Percentiles rank a stretch among this genome's conserved stretches.
These are phyloP conservation scores for Salpingus planirostris DNA, from an alignment of 2,888 invertebrate species.

Conservation along the genomic window DNA sequence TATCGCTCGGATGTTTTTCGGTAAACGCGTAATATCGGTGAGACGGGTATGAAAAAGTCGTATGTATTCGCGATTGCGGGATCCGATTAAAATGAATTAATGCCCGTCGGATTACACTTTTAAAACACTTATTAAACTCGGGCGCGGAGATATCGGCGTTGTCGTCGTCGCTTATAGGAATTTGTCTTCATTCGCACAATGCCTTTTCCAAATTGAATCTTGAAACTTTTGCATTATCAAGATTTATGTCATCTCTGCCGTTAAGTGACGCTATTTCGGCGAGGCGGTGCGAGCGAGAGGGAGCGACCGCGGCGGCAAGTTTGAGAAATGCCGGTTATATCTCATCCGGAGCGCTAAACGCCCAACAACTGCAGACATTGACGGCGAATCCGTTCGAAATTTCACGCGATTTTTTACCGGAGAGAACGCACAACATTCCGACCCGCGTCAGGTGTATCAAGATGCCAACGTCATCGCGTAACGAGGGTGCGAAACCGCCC, in stretches of 20 bases:
- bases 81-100: not conserved
- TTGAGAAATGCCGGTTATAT: constrained; percentile 29
- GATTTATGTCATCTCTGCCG: constrained; percentile 33
- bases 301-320: no score
- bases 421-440: no score
- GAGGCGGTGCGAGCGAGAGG: constrained; percentile 15
- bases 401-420: constrained; percentile 6
- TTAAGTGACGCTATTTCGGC: constrained; percentile 26
- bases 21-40: no score
- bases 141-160: constrained; percentile 5
- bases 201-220: constrained; percentile 31
- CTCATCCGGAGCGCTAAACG: constrained; percentile 18
- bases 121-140: not conserved
- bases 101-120: not conserved
- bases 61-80: no score
- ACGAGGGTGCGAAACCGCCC: no score
- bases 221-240: constrained; percentile 36
- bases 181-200: constrained; percentile 30
- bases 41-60: no score
- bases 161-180: constrained; percentile 19
- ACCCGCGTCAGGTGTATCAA: no score
- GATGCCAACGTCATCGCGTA: no score
- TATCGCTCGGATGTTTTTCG: no score
- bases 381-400: constrained; percentile 7
- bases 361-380: constrained; percentile 13